Base-by-base conservation (phyloP, 2,113 vertebrate genomes). In the Strigops habroptila region DNA sequence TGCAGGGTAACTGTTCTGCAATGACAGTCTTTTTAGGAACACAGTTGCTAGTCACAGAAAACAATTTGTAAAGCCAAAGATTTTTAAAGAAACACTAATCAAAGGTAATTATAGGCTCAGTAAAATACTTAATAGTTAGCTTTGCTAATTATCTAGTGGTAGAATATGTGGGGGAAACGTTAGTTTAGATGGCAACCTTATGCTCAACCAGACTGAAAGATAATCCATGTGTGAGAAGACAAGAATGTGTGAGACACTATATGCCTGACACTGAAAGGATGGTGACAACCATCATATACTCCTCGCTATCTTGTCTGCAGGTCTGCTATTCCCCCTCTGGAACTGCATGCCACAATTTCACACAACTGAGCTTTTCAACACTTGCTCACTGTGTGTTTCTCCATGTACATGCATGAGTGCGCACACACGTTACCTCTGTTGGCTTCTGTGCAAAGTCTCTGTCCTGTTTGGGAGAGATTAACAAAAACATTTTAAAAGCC, bases 401-500 rank as follows among this genome's bases (percentile, higher is more conserved):
- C 65, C 49, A 14, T 0, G 6, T 9, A 73, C 37, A 75, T 1
- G 9, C 46, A 39, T 0, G 5, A 25, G 49, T 30, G 44, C 21
- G 10, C 87, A 65, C 64, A 31, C 51, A 25, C 48, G 13, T 96
- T 97, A 98, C 98, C 98, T 98, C 98, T 89, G 96, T 39, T 75
- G 97, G 82, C 94, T 97, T 98, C 91, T 97, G 96, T n/a, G 76
- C 28, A 67, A 89, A 59, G 22, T 97, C 97, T 92, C 96, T 97
- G 90, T 97, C 97, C 97, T 97, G 93, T 96, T 95, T 52, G 76
- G 80, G 94, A 94, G 93, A 82, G 86, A 95, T 85, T 31, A 82
- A 55, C 33, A 57, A 2, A 62, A 67, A 82, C 28, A n/a, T 53
- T 88, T 76, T 1, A 82, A 65, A 41, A 89, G 57, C 28, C 64